Conservation (phyloP, 2,797 vertebrate genomes). For the Hephaestus fuliginosus region DNA sequence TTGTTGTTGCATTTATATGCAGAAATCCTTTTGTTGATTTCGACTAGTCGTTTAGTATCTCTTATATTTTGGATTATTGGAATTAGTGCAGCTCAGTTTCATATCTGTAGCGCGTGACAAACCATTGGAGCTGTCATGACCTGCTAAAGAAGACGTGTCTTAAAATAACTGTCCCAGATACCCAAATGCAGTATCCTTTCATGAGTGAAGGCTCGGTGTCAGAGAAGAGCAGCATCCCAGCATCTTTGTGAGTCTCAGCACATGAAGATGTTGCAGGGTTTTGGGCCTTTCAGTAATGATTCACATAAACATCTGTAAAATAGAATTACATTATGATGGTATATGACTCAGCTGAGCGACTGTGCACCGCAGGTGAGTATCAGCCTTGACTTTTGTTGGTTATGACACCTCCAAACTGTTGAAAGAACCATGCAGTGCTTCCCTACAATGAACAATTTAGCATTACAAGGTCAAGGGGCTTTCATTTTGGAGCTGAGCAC, state of each 20-base stretch:
- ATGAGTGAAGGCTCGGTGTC: conserved; percentile 60
- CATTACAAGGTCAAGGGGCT: conserved; percentile 49
- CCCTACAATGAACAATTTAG: conserved; percentile 25
- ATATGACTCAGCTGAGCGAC: conserved; percentile 12
- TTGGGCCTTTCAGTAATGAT: conserved; percentile 24
- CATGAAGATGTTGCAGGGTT: conserved; percentile 14
- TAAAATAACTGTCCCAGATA: conserved; percentile 82
- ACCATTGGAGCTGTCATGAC: conserved; percentile 69
- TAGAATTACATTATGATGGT: conserved; percentile 2
- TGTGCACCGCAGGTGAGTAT: conserved; percentile 20
- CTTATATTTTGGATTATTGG: conserved; percentile 7
- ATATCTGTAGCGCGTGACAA: conserved; percentile 53
- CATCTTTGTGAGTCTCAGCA: conserved; percentile 21
- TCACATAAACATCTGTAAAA: conserved; percentile 10
- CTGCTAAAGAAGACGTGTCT: conserved; percentile 65
- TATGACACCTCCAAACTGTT: conserved; percentile 21
- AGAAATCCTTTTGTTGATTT: neutral
- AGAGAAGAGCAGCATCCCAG: conserved; percentile 50
- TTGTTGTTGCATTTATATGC: too few relatives aligned
- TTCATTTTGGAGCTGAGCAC: conserved; percentile 57
- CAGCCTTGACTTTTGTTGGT: conserved; percentile 19
- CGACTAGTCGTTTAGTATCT: conserved; percentile 5
- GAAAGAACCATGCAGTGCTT: conserved; percentile 33
- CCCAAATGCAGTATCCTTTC: conserved; percentile 66
- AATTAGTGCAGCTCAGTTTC: conserved; percentile 22